Conservation (phyloP, 2,113 vertebrate genomes). For the Hirundichthys speculiger region DNA sequence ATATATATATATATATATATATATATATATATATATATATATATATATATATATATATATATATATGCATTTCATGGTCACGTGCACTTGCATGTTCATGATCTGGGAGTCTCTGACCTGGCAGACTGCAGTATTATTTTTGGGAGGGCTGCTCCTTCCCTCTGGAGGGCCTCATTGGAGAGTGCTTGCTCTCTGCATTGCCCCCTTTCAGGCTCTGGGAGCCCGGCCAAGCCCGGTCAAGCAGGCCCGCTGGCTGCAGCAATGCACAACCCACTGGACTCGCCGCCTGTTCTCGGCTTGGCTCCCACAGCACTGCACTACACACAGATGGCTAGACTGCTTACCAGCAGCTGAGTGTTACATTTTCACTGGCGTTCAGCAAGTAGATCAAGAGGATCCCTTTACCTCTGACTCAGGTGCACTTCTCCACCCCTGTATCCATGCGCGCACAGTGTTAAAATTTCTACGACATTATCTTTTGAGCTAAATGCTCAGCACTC, state of each 20-base stretch:
- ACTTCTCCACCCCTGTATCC: constrained; percentile 17
- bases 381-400: constrained; percentile 54
- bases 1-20: too few relatives aligned
- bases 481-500: constrained; percentile 8
- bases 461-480: constrained; percentile 20
- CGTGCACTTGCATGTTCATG: constrained; percentile 28
- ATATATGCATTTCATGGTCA: too few relatives aligned
- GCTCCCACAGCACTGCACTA: constrained; percentile 46
- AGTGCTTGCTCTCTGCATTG: constrained; percentile 71
- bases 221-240: constrained; percentile 67
- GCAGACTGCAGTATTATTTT: constrained; percentile 78
- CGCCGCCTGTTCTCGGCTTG: constrained; percentile 40
- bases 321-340: constrained; percentile 61
- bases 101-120: constrained; percentile 54
- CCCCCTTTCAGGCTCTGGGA: constrained; percentile 77
- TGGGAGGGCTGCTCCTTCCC: constrained; percentile 77
- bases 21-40: too few relatives aligned
- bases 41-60: too few relatives aligned
- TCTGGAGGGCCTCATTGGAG: constrained; percentile 80
- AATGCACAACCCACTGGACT: constrained; percentile 48
- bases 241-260: constrained; percentile 47
- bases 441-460: constrained; percentile 2
- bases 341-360: constrained; percentile 49
- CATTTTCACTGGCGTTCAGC: constrained; percentile 59
- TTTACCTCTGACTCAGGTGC: constrained; percentile 21